Evolutionary conservation across 2,113 vertebrate species (phyloP).

Genomic region (Dunckerocampus dactyliophorus): DNA sequence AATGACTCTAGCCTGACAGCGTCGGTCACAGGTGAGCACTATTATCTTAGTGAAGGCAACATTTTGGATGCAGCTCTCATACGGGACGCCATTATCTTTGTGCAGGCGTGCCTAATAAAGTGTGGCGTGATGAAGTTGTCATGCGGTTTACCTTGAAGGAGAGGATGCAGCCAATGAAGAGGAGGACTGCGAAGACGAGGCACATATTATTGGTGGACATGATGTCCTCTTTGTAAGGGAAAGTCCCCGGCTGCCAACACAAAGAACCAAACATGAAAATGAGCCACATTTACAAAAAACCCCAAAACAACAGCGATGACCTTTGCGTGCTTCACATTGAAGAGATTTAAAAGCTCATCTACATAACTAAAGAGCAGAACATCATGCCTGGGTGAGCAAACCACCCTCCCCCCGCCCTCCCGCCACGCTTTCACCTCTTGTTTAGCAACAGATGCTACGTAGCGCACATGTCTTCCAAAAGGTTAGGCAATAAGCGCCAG

Average conservation of each 20-base stretch:
- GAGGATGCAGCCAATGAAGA: conserved; percentile 89
- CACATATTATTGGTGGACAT: conserved; percentile 93
- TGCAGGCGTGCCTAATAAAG: too few species aligned
- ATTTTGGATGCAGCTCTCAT: too few species aligned
- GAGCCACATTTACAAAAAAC: conserved; percentile 4
- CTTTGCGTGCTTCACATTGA: not conserved
- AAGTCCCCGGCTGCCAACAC: conserved; percentile 79
- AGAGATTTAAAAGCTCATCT: not conserved
- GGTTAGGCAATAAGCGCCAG: not conserved
- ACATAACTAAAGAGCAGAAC: not conserved
- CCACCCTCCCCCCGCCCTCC: not conserved
- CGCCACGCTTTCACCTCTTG: not conserved
- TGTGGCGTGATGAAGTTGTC: too few species aligned
- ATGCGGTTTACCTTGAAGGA: conserved; percentile 83
- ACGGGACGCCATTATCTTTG: too few species aligned
- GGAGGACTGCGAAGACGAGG: conserved; percentile 88
- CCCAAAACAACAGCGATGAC: not conserved
- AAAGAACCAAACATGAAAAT: conserved; percentile 23
- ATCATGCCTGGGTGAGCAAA: not conserved
- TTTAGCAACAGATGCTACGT: not conserved
- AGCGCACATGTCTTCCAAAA: not conserved
- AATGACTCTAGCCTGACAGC: too few species aligned
- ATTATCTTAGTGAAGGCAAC: too few species aligned
- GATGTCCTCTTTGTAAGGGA: conserved; percentile 94
- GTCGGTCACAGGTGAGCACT: too few species aligned